Percentiles rank a stretch among this genome's conserved stretches.
Evolutionary conservation across 1,140 invertebrate species (phyloP).

Genomic region (Capitella teleta): DNA sequence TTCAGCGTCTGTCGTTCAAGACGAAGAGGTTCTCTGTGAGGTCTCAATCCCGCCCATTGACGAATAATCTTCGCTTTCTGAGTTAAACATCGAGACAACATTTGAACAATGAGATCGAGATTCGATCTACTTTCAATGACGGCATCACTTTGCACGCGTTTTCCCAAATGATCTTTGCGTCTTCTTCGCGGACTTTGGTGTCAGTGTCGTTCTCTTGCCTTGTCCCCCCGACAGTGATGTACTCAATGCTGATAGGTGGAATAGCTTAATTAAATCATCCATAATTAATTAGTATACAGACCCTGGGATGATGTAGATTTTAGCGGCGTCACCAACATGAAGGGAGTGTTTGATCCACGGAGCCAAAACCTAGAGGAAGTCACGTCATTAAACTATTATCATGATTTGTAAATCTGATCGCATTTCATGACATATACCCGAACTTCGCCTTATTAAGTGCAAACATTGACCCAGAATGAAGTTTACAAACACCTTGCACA

Average conservation of each 20-base stretch:
- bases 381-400: no score
- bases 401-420: not conserved
- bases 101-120: no score
- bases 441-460: no score
- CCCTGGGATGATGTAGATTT: conserved; percentile 69
- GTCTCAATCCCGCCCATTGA: conserved; percentile 64
- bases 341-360: conserved; percentile 83
- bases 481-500: no score
- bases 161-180: conserved; percentile 61
- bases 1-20: conserved; percentile 47
- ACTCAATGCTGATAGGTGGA: conserved; percentile 47
- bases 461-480: no score
- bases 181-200: conserved; percentile 54
- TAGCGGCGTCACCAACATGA: conserved; percentile 60
- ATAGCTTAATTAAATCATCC: no score
- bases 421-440: no score
- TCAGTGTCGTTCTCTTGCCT: conserved; percentile 69
- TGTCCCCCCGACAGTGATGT: conserved; percentile 69
- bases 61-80: conserved; percentile 42
- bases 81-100: not conserved
- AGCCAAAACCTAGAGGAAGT: conserved; percentile 47
- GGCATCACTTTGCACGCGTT: conserved; percentile 62
- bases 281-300: conserved; percentile 12
- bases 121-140: conserved; percentile 50
- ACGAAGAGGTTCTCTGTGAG: conserved; percentile 61